Evolutionary conservation across 2,113 vertebrate genomes (phyloP).

Genomic region (Uria lomvia): DNA sequence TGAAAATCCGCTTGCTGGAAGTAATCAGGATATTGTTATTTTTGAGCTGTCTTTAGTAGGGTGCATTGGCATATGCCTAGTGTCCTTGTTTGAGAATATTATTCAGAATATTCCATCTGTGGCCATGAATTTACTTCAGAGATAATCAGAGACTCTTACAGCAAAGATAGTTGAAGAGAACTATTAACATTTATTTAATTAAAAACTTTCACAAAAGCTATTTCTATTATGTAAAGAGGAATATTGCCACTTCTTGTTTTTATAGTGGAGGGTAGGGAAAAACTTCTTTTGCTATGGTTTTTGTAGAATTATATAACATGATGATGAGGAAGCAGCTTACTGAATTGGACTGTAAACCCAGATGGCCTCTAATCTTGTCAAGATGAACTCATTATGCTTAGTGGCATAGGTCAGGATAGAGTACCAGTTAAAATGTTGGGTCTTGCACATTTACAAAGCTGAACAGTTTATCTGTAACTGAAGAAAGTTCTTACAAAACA

Average conservation of each 20-base stretch:
- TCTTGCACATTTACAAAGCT: not conserved
- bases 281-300: not conserved
- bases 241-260: not conserved
- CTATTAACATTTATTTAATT: not conserved
- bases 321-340: not conserved
- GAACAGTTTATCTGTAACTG: not conserved
- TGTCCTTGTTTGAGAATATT: not conserved
- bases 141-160: not conserved
- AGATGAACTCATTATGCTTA: not conserved
- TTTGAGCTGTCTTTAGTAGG: not conserved
- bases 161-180: not conserved
- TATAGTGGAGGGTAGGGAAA: not conserved
- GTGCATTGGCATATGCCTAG: not conserved
- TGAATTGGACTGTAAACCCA: slow-evolving; percentile 22
- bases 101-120: not conserved
- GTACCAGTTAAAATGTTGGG: not conserved
- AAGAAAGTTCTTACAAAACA: not conserved
- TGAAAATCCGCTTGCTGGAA: not conserved
- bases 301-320: slow-evolving; percentile 16
- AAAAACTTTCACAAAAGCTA: not conserved
- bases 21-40: not conserved
- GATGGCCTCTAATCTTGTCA: slow-evolving; percentile 40
- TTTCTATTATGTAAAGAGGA: not conserved
- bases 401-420: not conserved
- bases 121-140: not conserved